A percentile compares a stretch with the other conserved stretches of the same genome.
Conservation (phyloP, 2,797 vertebrate genomes). For the Peromyscus nudipes region DNA sequence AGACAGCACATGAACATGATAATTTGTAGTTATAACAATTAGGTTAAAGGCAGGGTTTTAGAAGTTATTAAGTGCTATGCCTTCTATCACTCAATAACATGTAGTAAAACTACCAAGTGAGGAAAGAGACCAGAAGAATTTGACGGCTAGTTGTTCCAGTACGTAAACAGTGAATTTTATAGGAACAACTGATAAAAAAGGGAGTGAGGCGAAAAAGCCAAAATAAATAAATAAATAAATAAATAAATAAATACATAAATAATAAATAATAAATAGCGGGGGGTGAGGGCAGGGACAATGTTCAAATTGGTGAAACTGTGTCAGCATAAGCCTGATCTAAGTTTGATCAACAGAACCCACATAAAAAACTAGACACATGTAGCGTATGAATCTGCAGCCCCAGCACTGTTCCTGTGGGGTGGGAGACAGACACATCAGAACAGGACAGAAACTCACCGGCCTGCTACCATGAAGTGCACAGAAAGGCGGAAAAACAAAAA, state of each 20-base stretch:
- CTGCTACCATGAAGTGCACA: background rate
- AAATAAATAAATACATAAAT: too few species aligned
- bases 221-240: too few species aligned
- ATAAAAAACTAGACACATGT: too few species aligned
- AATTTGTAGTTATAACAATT: background rate
- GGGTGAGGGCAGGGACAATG: background rate
- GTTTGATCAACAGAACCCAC: background rate
- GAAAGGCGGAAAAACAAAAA: background rate
- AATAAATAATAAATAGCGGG: too few species aligned
- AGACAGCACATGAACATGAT: background rate
- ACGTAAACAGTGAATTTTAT: background rate
- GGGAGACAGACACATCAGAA: too few species aligned
- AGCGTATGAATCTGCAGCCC: background rate
- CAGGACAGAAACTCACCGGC: background rate
- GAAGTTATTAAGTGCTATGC: background rate
- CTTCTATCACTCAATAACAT: background rate
- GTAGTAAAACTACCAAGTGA: background rate
- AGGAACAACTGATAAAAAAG: background rate
- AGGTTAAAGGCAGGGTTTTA: background rate
- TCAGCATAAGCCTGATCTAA: background rate
- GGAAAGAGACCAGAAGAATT: background rate
- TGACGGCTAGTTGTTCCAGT: background rate
- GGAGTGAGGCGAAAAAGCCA: background rate
- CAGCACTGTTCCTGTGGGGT: background rate
- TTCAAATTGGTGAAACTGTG: background rate